These are phyloP conservation scores for Amphipyra berbera DNA, from an alignment of 2,888 invertebrate genomes.

Conservation along the genomic window DNA sequence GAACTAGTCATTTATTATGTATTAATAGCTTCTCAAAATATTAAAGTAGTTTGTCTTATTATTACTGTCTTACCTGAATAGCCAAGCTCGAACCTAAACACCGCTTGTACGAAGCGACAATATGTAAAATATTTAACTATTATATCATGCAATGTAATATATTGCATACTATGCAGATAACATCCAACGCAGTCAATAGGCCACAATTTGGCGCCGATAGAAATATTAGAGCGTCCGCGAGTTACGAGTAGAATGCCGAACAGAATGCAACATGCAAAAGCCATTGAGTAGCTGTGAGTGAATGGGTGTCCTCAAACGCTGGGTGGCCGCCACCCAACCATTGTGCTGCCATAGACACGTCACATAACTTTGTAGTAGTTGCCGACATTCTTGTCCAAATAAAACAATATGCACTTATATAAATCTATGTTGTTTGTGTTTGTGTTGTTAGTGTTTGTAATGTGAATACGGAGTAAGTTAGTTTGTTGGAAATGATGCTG, in stretches of 20 bases:
- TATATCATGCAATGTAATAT: conserved; percentile 19
- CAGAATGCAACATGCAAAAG: conserved; percentile 81
- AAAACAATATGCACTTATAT: conserved; percentile 46
- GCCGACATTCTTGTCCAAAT: conserved; percentile 46
- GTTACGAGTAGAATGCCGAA: conserved; percentile 59
- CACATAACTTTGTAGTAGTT: conserved; percentile 62
- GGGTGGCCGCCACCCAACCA: conserved; percentile 57
- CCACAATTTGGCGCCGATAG: conserved; percentile 49
- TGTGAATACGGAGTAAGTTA: conserved; percentile 19
- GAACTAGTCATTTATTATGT: no score
- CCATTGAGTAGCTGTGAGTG: conserved; percentile 75
- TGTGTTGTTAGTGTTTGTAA: conserved; percentile 23
- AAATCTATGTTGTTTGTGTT: conserved; percentile 24
- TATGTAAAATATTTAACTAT: background rate
- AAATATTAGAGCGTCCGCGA: conserved; percentile 61
- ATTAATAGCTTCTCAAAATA: no score
- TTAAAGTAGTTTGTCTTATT: no score
- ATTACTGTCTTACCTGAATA: no score
- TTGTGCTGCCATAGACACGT: conserved; percentile 63
- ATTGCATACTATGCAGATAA: conserved; percentile 36
- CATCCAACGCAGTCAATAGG: conserved; percentile 43
- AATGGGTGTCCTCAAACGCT: conserved; percentile 70
- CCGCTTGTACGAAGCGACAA: no score
- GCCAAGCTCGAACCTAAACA: no score
- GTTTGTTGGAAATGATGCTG: conserved; percentile 23